Percentiles rank a stretch among this genome's conserved stretches.
phyloP scores from a whole-genome alignment of 2,113 vertebrate genomes.

The Oryzias melastigma region DNA sequence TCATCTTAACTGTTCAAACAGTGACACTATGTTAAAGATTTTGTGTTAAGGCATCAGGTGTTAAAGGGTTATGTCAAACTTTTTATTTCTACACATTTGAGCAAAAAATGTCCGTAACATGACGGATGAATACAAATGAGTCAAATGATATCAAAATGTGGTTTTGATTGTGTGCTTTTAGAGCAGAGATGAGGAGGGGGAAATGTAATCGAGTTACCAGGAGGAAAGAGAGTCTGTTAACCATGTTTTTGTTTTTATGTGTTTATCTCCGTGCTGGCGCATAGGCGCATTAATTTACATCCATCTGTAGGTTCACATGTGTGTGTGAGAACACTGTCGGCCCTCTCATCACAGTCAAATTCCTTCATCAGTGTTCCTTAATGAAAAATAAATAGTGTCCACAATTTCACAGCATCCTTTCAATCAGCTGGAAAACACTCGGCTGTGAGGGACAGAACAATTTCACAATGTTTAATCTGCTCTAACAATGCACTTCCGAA shows the following conservation, averaged over 20 bases:
- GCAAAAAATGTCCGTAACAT: conserved; percentile 6
- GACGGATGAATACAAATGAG: conserved; percentile 57
- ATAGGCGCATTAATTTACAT: conserved; percentile 31
- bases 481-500: not conserved
- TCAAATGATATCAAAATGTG: conserved; percentile 61
- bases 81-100: conserved; percentile 47
- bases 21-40: no score
- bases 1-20: no score
- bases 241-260: conserved; percentile 19
- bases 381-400: conserved; percentile 31
- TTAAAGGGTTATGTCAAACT: conserved; percentile 21
- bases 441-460: not conserved
- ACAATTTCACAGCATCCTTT: conserved; percentile 22
- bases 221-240: conserved; percentile 19
- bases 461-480: conserved; percentile 15
- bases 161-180: conserved; percentile 59
- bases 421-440: conserved; percentile 19
- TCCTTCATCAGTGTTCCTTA: conserved; percentile 23
- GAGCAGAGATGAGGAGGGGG: conserved; percentile 19
- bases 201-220: conserved; percentile 58
- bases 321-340: conserved; percentile 9
- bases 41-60: no score
- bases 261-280: conserved; percentile 30
- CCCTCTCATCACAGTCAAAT: conserved; percentile 20
- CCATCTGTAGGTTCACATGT: conserved; percentile 29